phyloP scores from a whole-genome alignment of 2,888 invertebrate genomes.

The Drosophila subquinaria region DNA sequence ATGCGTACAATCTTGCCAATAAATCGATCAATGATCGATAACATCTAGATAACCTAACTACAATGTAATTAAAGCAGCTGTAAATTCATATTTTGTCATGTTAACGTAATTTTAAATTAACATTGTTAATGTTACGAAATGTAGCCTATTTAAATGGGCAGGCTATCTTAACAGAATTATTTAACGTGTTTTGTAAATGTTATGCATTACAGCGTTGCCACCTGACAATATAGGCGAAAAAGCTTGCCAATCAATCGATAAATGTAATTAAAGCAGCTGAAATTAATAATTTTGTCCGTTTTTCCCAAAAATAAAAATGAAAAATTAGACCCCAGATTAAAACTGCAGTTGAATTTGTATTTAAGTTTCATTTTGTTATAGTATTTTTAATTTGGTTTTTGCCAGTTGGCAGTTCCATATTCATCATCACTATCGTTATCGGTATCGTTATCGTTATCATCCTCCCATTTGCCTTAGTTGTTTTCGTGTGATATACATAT shows the following conservation, averaged over 20 bases:
- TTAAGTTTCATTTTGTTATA: conserved; percentile 52
- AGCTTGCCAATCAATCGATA: not conserved
- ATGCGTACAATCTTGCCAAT: not conserved
- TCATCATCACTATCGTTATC: conserved; percentile 37
- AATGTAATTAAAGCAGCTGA: not conserved
- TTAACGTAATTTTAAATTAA: no score
- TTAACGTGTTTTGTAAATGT: no score
- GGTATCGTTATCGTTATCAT: conserved; percentile 32
- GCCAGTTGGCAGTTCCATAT: conserved; percentile 49
- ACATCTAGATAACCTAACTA: not conserved
- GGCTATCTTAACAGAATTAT: not conserved
- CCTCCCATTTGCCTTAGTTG: conserved; percentile 24
- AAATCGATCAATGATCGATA: not conserved
- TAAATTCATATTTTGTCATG: no score
- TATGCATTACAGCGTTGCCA: not conserved
- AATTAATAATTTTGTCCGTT: no score
- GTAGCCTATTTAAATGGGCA: not conserved
- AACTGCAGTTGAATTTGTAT: conserved; percentile 46
- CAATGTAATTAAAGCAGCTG: no score
- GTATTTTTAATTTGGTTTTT: conserved; percentile 46
- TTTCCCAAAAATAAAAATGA: not conserved
- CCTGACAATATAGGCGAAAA: not conserved
- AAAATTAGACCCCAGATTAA: conserved; percentile 10
- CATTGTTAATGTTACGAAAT: not conserved
- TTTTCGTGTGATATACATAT: conserved; percentile 31